These are phyloP conservation scores for Monodelphis domestica DNA, from an alignment of 2,797 vertebrate species.

Conservation along the genomic window DNA sequence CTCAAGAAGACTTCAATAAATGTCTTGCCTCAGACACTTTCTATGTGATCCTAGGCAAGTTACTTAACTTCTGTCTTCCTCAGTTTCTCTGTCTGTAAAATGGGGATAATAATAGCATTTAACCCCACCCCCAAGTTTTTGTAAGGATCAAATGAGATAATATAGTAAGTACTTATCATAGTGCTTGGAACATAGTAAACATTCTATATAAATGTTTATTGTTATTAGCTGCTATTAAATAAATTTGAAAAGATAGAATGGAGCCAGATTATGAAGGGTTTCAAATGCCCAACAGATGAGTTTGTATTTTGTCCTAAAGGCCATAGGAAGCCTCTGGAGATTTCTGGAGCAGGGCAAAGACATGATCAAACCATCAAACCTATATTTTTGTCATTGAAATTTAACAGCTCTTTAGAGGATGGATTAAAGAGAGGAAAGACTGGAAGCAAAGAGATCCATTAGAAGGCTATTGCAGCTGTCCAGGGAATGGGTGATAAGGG, in stretches of 20 bases:
- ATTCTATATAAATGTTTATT: not conserved
- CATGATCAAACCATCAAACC: not conserved
- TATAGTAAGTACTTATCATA: not conserved
- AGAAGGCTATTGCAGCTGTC: not conserved
- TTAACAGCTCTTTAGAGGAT: not conserved
- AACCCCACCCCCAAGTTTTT: not conserved
- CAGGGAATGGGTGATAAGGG: not conserved
- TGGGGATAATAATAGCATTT: not conserved
- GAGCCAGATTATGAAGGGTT: not conserved
- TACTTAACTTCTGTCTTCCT: not conserved
- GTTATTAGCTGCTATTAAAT: not conserved
- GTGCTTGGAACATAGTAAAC: not conserved
- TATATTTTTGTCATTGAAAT: not conserved
- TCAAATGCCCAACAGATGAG: not conserved
- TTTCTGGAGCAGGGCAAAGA: not conserved
- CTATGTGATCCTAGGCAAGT: not conserved
- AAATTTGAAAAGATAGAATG: not conserved
- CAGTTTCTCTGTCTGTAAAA: not conserved
- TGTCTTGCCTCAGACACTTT: not conserved
- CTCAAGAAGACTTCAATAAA: not conserved
- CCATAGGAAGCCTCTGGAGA: not conserved
- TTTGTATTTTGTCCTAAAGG: not conserved
- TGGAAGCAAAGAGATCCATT: not conserved
- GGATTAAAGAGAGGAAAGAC: not conserved
- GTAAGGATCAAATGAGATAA: not conserved